Base-by-base conservation (phyloP, 2,888 invertebrate species). In the Priocnemis perturbator region DNA sequence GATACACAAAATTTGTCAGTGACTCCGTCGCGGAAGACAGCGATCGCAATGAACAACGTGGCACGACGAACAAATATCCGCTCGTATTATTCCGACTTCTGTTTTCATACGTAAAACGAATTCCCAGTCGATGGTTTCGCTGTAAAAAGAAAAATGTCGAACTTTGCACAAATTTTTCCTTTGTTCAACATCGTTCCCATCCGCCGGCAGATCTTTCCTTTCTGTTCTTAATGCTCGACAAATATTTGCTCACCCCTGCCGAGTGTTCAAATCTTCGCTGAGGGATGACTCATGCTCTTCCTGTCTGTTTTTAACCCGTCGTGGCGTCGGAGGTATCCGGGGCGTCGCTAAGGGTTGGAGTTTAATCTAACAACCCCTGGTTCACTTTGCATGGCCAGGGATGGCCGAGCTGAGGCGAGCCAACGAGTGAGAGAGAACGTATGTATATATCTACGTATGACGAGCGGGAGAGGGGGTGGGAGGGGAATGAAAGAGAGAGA, bases 291-390 rank as follows among this genome's bases (percentile, higher is more conserved):
- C 87, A 87, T 85, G 83, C 82, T 82, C 82, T 83, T 84, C 76
- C 81, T 81, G 82, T 83, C 85, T 83, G 84, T 86, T 88, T 88
- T 87, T 86, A 86, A 86, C 85, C 83, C 83, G 83, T 63, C 81
- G 78, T 74, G 83, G 83, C 83, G 83, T 81, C 79, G 79, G 81
- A 81, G 83, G 83, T 79, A 81, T 87, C 85, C 82, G 83, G 82
- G 85, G 84, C 82, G 85, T 85, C 82, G 82, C 78, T 78, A 81
- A 86, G 84, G 87, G 87, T 82, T 83, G 83, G 85, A 85, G 83
- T 87, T 88, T 87, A 88, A 88, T 88, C 86, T 86, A 87, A 87
- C 87, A 84, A 84, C 86, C 86, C 87, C 85, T 77, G 83, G 84
- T 81, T 85, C 86, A 79, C 85, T 87, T 86, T 87, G 85, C 86